These are phyloP conservation scores for Reticulitermes lucifugus DNA, from an alignment of 2,888 invertebrate species.

Conservation along the genomic window DNA sequence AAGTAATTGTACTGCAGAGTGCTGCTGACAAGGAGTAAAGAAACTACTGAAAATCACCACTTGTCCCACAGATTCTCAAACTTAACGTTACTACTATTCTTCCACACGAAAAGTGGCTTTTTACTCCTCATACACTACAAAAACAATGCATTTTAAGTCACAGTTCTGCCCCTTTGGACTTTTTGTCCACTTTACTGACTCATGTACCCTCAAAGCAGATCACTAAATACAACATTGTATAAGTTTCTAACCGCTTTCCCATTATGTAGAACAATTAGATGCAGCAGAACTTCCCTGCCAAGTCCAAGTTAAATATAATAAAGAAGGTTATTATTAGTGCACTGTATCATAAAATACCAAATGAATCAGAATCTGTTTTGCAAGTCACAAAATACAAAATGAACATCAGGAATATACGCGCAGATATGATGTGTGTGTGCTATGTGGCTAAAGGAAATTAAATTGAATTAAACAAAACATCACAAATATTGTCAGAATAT, in stretches of 20 bases:
- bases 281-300: background rate
- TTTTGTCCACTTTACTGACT: background rate
- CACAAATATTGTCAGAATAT: background rate
- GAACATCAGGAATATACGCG: background rate
- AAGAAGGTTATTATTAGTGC: constrained; percentile 5
- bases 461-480: background rate
- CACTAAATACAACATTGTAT: background rate
- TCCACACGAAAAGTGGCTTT: too few species aligned
- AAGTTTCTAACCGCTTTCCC: background rate
- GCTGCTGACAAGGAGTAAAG: too few species aligned
- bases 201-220: background rate
- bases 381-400: constrained; percentile 10
- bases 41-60: too few species aligned
- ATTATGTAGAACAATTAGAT: background rate
- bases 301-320: background rate
- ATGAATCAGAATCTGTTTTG: constrained; percentile 12
- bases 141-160: too few species aligned
- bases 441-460: background rate
- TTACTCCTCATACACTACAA: too few species aligned
- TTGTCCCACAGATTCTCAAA: too few species aligned
- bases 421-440: background rate
- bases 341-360: background rate
- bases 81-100: too few species aligned
- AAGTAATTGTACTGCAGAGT: too few species aligned
- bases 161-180: too few species aligned